Evolutionary conservation across 92 coral and sea anemone genomes (phyloP).

Genomic region (Zoanthus gigantus): DNA sequence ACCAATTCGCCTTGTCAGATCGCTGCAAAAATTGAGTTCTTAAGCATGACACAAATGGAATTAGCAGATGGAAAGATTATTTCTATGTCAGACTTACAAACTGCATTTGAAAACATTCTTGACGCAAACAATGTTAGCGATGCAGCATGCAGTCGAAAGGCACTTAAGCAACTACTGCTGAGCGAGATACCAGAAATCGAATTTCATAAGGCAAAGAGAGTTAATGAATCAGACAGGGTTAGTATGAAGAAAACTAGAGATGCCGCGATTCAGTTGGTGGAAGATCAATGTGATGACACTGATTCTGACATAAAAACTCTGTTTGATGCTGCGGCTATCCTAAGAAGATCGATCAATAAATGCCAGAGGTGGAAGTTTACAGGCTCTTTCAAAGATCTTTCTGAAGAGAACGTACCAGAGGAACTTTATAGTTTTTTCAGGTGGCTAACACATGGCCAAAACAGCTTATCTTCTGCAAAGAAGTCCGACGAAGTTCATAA

Average conservation of each 20-base stretch:
- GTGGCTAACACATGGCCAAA: not conserved
- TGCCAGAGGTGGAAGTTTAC: conserved; percentile 69
- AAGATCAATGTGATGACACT: conserved; percentile 27
- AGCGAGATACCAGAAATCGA: conserved; percentile 69
- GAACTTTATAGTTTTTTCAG: conserved; percentile 14
- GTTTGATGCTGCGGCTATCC: conserved; percentile 71
- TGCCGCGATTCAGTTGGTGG: conserved; percentile 24
- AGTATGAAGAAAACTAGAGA: conserved; percentile 73
- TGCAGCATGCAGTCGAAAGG: conserved; percentile 49
- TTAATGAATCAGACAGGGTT: conserved; percentile 70
- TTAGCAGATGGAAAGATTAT: conserved; percentile 24
- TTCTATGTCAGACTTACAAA: conserved; percentile 44
- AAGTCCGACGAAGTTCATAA: not conserved
- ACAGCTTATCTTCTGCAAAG: not conserved
- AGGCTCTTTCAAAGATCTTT: conserved; percentile 57
- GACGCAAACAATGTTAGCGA: conserved; percentile 61
- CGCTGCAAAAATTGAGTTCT: conserved; percentile 46
- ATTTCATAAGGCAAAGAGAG: conserved; percentile 60
- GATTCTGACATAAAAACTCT: conserved; percentile 63
- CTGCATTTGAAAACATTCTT: conserved; percentile 55
- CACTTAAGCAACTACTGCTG: conserved; percentile 58
- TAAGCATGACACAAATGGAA: conserved; percentile 27
- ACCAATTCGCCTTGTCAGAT: conserved; percentile 35
- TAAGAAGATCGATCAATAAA: conserved; percentile 67
- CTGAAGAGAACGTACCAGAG: conserved; percentile 50